These are phyloP conservation scores for Lochmaea crataegi DNA, from an alignment of 2,888 invertebrate species.

Conservation along the genomic window DNA sequence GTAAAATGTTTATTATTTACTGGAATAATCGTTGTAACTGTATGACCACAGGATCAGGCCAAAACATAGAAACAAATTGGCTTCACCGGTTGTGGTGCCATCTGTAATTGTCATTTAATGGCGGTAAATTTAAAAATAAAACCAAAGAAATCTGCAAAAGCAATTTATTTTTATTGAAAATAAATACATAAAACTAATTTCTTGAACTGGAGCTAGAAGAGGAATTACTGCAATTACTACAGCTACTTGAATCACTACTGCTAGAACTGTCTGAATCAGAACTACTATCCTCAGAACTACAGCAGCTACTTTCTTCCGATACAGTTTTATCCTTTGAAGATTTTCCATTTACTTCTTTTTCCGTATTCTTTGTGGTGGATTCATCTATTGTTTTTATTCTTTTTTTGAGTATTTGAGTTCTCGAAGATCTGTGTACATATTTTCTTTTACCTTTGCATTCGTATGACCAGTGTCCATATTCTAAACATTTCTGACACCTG, in stretches of 20 bases:
- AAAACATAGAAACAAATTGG: too few species aligned
- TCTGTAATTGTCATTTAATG: too few species aligned
- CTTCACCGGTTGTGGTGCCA: too few species aligned
- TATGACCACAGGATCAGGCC: too few species aligned
- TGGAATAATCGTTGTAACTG: too few species aligned
- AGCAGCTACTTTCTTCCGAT: conserved; percentile 40
- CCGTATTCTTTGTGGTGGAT: conserved; percentile 33
- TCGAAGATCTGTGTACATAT: conserved; percentile 84
- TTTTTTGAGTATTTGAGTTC: conserved; percentile 84
- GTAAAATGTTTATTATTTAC: too few species aligned
- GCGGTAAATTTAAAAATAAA: too few species aligned
- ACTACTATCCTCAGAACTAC: conserved; percentile 38
- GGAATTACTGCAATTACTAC: conserved; percentile 42
- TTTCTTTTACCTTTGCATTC: conserved; percentile 93
- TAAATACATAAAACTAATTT: not conserved
- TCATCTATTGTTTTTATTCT: conserved; percentile 67
- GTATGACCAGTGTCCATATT: conserved; percentile 95
- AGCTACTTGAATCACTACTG: conserved; percentile 42
- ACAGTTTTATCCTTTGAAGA: conserved; percentile 37
- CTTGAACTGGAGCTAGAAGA: conserved; percentile 35
- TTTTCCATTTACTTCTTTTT: conserved; percentile 13
- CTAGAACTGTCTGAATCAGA: conserved; percentile 40
- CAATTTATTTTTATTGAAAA: too few species aligned
- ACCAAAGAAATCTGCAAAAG: too few species aligned
- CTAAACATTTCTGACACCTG: conserved; percentile 92